Conservation (phyloP, 2,888 invertebrate species). For the Eristalis intricaria region DNA sequence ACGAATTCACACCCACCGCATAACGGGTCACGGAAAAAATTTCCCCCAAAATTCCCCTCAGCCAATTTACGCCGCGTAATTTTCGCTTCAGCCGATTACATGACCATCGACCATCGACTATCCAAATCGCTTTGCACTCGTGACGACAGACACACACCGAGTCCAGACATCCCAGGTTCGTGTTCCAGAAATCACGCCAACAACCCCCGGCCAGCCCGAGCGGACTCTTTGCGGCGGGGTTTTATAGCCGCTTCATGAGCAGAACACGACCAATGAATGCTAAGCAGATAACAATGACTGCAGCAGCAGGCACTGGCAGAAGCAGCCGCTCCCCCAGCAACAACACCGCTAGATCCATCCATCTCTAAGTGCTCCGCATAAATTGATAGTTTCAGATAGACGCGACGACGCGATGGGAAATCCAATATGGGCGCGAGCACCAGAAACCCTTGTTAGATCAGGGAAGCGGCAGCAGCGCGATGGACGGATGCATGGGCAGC, state of each 20-base stretch:
- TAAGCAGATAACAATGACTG: slow-evolving; percentile 61
- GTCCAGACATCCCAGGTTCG: slow-evolving; percentile 57
- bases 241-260: slow-evolving; percentile 56
- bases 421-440: slow-evolving; percentile 54
- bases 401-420: slow-evolving; percentile 59
- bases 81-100: slow-evolving; percentile 53
- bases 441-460: slow-evolving; percentile 49
- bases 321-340: slow-evolving; percentile 6
- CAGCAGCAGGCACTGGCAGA: slow-evolving; percentile 28
- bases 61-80: slow-evolving; percentile 52
- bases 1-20: slow-evolving; percentile 7
- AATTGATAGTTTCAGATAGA: slow-evolving; percentile 70
- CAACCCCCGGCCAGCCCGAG: slow-evolving; percentile 22
- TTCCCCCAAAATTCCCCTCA: slow-evolving; percentile 19
- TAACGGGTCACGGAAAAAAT: slow-evolving; percentile 38
- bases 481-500: neutral
- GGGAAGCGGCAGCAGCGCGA: neutral
- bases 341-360: slow-evolving; percentile 42
- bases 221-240: slow-evolving; percentile 5
- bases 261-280: slow-evolving; percentile 65
- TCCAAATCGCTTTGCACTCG: slow-evolving; percentile 3
- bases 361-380: slow-evolving; percentile 65
- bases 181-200: slow-evolving; percentile 55
- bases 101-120: neutral
- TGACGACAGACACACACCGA: neutral